phyloP scores from a whole-genome alignment of 2,797 vertebrate genomes.

The Myotis vivesi region DNA sequence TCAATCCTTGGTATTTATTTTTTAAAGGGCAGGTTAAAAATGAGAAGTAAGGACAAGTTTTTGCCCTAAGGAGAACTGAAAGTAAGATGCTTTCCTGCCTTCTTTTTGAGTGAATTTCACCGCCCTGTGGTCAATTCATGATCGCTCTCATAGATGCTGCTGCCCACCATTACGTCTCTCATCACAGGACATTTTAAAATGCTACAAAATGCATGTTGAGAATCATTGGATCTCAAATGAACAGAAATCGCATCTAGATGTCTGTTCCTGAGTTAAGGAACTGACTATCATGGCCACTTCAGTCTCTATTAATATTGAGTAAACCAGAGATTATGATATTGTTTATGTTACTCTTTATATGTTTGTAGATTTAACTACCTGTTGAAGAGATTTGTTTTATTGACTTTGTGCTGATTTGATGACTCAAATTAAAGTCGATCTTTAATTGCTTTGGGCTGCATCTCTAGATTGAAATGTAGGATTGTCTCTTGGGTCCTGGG shows the following conservation, averaged over 20 bases:
- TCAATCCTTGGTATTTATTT: slow-evolving; percentile 16
- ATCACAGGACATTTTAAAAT: slow-evolving; percentile 71
- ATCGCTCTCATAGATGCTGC: slow-evolving; percentile 56
- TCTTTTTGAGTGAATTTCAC: neutral
- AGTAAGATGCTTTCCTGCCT: slow-evolving; percentile 15
- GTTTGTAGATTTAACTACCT: slow-evolving; percentile 53
- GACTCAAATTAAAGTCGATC: slow-evolving; percentile 53
- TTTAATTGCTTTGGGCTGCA: slow-evolving; percentile 65
- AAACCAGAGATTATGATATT: slow-evolving; percentile 44
- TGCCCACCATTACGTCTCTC: slow-evolving; percentile 75
- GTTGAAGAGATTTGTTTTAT: slow-evolving; percentile 60
- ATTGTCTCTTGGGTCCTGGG: slow-evolving; percentile 23
- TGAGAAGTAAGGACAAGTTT: slow-evolving; percentile 45
- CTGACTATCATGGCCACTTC: slow-evolving; percentile 57
- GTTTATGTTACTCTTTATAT: slow-evolving; percentile 51
- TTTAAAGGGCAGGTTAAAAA: neutral
- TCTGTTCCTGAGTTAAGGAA: slow-evolving; percentile 73
- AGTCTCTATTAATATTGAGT: slow-evolving; percentile 70
- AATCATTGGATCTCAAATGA: slow-evolving; percentile 68
- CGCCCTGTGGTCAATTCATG: neutral
- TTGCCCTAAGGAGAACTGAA: slow-evolving; percentile 1
- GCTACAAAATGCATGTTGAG: slow-evolving; percentile 61
- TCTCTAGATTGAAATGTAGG: slow-evolving; percentile 63
- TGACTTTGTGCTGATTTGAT: slow-evolving; percentile 58
- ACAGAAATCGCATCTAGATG: slow-evolving; percentile 47